These are phyloP conservation scores for Pristionchus entomophagus DNA, from an alignment of 2,888 invertebrate species.

Conservation along the genomic window DNA sequence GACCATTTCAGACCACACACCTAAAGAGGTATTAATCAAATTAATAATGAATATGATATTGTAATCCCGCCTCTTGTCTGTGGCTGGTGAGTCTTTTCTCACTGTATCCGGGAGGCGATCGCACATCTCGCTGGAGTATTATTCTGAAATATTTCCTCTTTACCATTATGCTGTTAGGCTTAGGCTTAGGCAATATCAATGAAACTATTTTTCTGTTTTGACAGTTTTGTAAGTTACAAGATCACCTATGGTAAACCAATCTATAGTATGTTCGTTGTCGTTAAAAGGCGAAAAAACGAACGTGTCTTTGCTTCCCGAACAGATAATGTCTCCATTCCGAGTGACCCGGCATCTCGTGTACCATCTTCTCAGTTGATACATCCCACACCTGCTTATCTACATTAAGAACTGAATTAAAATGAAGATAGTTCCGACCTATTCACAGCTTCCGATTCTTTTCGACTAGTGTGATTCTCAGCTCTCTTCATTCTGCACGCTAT, in stretches of 20 bases:
- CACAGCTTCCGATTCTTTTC: not conserved
- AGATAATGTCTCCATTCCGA: constrained; percentile 74
- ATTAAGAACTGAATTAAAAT: too few species aligned
- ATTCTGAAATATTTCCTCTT: constrained; percentile 77
- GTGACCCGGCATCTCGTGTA: constrained; percentile 77
- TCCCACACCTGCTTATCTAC: constrained; percentile 98
- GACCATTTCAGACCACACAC: constrained; percentile 98
- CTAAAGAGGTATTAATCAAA: constrained; percentile 68
- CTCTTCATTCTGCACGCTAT: not conserved
- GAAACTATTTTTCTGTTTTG: too few species aligned
- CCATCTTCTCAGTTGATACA: constrained; percentile 91
- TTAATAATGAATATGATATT: not conserved
- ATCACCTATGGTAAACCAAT: too few species aligned
- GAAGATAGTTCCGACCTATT: not conserved
- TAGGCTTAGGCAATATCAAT: not conserved
- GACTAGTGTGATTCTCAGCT: not conserved
- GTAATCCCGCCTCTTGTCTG: constrained; percentile 86
- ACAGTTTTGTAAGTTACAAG: too few species aligned
- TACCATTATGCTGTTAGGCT: too few species aligned
- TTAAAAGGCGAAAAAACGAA: too few species aligned
- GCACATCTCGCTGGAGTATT: constrained; percentile 93
- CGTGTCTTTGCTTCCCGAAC: constrained; percentile 90
- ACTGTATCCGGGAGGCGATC: constrained; percentile 83
- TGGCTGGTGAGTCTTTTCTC: constrained; percentile 91
- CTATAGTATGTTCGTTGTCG: too few species aligned